Evolutionary conservation across 2,888 invertebrate species (phyloP).

Genomic region (Noctua fimbriata): DNA sequence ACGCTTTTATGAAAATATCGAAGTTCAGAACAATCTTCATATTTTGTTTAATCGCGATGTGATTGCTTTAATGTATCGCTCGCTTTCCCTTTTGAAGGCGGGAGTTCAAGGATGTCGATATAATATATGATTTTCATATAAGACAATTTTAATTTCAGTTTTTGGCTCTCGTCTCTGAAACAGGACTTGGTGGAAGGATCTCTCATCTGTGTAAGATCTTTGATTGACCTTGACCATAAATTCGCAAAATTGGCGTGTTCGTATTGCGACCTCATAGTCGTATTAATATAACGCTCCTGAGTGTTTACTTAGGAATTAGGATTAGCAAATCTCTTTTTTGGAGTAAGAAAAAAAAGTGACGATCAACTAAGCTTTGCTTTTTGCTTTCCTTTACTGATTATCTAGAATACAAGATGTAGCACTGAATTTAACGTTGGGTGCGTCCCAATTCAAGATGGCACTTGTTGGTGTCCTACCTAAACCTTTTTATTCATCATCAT

Average conservation of each 20-base stretch:
- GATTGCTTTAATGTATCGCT: conserved; percentile 60
- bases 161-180: background rate
- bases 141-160: background rate
- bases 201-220: background rate
- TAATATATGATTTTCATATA: background rate
- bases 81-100: conserved; percentile 22
- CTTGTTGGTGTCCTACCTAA: background rate
- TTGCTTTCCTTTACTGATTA: background rate
- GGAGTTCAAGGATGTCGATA: conserved; percentile 48
- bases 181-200: background rate
- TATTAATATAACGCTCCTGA: background rate
- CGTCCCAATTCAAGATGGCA: background rate
- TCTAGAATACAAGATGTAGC: background rate
- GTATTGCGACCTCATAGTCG: background rate
- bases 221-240: background rate
- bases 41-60: conserved; percentile 55
- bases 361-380: background rate
- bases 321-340: background rate
- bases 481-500: background rate
- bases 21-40: conserved; percentile 64
- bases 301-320: background rate
- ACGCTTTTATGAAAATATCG: conserved; percentile 66
- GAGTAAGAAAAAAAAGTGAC: background rate
- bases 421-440: background rate
- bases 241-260: background rate